Conservation (phyloP, 1,140 invertebrate species). For the Dreissena polymorpha region DNA sequence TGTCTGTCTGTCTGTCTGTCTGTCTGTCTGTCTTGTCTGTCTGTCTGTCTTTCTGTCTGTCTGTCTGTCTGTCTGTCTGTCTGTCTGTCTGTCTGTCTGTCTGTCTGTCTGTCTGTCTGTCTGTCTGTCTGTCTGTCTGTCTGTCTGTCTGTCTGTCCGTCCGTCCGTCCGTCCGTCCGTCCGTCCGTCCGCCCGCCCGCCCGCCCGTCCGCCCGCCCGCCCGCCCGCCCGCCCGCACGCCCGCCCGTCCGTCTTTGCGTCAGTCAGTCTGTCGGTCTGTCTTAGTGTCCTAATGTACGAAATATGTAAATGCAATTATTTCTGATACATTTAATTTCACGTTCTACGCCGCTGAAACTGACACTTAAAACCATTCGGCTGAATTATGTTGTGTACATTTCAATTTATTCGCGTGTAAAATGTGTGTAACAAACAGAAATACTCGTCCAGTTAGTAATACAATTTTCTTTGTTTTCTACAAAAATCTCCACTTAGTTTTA, state of each 20-base stretch:
- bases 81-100: neutral
- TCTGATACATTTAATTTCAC: too few species aligned
- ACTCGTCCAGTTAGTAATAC: too few species aligned
- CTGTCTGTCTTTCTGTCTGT: neutral
- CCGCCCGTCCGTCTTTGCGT: neutral
- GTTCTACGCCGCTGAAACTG: too few species aligned
- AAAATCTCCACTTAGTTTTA: too few species aligned
- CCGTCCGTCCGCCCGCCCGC: neutral
- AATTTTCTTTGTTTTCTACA: too few species aligned
- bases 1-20: neutral
- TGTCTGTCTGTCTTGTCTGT: neutral
- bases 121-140: neutral
- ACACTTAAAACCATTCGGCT: too few species aligned
- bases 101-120: neutral
- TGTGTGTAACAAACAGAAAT: too few species aligned
- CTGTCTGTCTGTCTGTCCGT: too few species aligned
- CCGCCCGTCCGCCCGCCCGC: neutral
- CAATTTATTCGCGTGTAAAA: too few species aligned
- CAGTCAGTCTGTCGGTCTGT: neutral
- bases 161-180: neutral
- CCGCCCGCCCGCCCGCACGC: neutral
- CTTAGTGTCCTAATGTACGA: too few species aligned
- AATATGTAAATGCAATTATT: too few species aligned
- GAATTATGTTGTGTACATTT: too few species aligned
- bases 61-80: neutral